Conservation (phyloP, 2,888 invertebrate genomes). For the Leptothorax acervorum region DNA sequence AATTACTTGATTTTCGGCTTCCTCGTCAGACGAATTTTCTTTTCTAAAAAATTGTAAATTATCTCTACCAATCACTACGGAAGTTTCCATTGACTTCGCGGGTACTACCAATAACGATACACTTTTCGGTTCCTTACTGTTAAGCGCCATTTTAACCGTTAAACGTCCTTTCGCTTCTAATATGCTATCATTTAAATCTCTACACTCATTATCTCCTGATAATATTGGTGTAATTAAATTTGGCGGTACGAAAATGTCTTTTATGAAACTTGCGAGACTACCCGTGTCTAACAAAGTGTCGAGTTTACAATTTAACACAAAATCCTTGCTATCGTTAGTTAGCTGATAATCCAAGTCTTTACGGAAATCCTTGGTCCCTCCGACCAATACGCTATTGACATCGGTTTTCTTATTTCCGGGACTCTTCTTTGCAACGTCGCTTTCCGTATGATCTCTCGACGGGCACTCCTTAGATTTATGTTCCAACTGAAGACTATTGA, state of each 20-base stretch:
- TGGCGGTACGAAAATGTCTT: neutral
- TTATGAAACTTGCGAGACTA: neutral
- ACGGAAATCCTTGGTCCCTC: neutral
- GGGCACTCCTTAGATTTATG: neutral
- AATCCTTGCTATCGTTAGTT: too few relatives aligned
- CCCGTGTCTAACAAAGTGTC: neutral
- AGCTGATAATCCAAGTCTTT: neutral
- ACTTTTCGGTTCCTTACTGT: neutral
- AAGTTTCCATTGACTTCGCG: neutral
- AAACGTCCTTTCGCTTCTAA: neutral
- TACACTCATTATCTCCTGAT: neutral
- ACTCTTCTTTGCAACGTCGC: neutral
- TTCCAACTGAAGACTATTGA: neutral
- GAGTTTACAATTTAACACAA: neutral
- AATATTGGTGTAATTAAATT: neutral
- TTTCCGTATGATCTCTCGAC: fast-evolving
- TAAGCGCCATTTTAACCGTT: neutral
- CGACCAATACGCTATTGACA: too few relatives aligned
- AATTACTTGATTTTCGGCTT: too few relatives aligned
- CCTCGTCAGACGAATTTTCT: too few relatives aligned
- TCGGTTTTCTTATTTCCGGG: neutral
- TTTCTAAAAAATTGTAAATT: neutral
- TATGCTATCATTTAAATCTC: neutral
- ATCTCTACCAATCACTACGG: neutral
- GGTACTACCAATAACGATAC: neutral